Evolutionary conservation across 2,888 invertebrate species (phyloP).

Genomic region (Chymomyza procnemis): DNA sequence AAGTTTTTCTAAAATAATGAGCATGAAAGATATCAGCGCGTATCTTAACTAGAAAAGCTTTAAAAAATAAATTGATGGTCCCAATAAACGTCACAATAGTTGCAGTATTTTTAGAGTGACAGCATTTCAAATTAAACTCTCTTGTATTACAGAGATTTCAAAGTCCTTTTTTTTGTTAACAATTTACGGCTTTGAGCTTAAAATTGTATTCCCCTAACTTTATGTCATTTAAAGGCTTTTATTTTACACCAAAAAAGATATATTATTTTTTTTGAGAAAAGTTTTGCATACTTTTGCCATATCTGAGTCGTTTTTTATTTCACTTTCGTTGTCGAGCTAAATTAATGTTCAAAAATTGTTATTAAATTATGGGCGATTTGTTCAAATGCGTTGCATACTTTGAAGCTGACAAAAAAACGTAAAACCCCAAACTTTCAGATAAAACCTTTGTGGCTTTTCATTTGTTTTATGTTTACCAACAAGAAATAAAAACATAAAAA

Average conservation of each 20-base stretch:
- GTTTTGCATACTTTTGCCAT: not conserved
- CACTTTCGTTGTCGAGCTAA: not conserved
- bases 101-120: no score
- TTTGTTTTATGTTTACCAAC: constrained; percentile 2
- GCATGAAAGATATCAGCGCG: no score
- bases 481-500: not conserved
- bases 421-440: not conserved
- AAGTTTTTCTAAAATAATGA: no score
- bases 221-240: not conserved
- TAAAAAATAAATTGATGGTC: no score
- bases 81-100: no score
- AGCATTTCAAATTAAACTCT: no score
- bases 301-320: constrained; percentile 1
- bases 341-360: not conserved
- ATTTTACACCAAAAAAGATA: not conserved
- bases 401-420: constrained; percentile 1
- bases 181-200: not conserved
- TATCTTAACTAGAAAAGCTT: no score
- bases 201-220: no score
- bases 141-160: no score
- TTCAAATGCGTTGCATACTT: constrained; percentile 8
- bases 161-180: no score
- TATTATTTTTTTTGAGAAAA: not conserved
- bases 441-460: not conserved
- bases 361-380: not conserved